A percentile compares a stretch with the other conserved stretches of the same genome.
Evolutionary conservation across 2,797 vertebrate species (phyloP).

Genomic region (Pantherophis alleghaniensis): DNA sequence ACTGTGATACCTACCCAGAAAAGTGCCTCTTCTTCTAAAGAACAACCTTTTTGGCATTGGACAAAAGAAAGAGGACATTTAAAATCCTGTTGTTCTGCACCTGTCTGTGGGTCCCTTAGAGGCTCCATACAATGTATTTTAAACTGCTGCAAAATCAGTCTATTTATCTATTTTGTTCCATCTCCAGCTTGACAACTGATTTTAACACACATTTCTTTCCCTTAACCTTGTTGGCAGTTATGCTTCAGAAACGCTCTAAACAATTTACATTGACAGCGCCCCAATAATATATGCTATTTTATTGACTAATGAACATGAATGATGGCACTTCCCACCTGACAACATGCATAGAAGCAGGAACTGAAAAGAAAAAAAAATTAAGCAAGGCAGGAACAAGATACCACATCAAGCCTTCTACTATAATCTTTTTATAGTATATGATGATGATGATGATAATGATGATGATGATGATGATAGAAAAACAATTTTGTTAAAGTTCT

Average conservation of each 20-base stretch:
- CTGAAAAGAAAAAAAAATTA: background rate
- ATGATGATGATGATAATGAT: background rate
- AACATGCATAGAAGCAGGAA: slow-evolving; percentile 2
- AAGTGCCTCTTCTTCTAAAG: background rate
- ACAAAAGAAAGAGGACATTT: background rate
- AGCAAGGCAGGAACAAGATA: background rate
- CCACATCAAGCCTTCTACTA: background rate
- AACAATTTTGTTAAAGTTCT: background rate
- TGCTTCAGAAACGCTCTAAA: background rate
- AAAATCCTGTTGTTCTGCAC: background rate
- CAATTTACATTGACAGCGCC: background rate
- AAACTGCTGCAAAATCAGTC: background rate
- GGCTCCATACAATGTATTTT: background rate
- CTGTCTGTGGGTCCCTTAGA: background rate
- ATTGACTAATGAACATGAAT: background rate
- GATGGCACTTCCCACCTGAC: background rate
- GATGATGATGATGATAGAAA: background rate
- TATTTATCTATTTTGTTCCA: background rate
- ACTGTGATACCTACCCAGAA: background rate
- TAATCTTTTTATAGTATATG: background rate
- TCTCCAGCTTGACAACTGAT: background rate
- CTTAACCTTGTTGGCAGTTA: background rate
- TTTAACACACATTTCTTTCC: slow-evolving; percentile 4
- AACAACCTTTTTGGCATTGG: background rate
- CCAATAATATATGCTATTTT: background rate